Base-by-base conservation (phyloP, 2,113 vertebrate species). In the Origma solitaria region DNA sequence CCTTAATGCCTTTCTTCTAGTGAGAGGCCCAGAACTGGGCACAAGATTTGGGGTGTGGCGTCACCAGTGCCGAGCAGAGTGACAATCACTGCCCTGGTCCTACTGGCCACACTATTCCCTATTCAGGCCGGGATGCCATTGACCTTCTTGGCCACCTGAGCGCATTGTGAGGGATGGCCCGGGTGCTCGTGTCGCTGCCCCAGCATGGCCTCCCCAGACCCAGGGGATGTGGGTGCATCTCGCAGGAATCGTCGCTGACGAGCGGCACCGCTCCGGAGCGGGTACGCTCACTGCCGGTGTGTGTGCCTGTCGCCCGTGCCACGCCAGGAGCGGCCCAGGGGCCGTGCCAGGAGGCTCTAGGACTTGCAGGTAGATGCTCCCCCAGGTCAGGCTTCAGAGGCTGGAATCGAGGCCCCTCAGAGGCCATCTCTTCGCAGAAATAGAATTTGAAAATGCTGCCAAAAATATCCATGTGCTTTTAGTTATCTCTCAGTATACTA, bases 331-430 rank as follows among this genome's bases (percentile, higher is more conserved):
- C 19, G 1, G 60, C 21, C 47, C 19, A 5, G 50, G 28, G 49
- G 49, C 66, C 22, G 0, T 2, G 61, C 18, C 35, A 0, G 35
- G 14, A 10, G 7, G 2, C 37, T 42, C 16, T 1, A 24, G 18
- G 16, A 7, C 45, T 7, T 4, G 44, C 25, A 10, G 49, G 49
- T 4, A 4, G 54, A 9, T 10, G 28, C 7, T 14, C 4, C 11
- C 37, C 15, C 21, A 19, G 10, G 9, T 10, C 22, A 30, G 30
- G 53, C 66, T n/a, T 24, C 31, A 4, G 35, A 38, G 49, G 37
- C 42, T 4, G 9, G 17, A 7, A 9, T 7, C 8, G 2, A 13
- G n/a, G 27, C 31, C 31, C 7, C 20, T 35, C 35, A 1, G 60
- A 44, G 31, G n/a, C 31, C 17, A 0, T 7, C 31, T 27, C 16